phyloP scores from a whole-genome alignment of 2,797 vertebrate genomes.

The Capromys pilorides region DNA sequence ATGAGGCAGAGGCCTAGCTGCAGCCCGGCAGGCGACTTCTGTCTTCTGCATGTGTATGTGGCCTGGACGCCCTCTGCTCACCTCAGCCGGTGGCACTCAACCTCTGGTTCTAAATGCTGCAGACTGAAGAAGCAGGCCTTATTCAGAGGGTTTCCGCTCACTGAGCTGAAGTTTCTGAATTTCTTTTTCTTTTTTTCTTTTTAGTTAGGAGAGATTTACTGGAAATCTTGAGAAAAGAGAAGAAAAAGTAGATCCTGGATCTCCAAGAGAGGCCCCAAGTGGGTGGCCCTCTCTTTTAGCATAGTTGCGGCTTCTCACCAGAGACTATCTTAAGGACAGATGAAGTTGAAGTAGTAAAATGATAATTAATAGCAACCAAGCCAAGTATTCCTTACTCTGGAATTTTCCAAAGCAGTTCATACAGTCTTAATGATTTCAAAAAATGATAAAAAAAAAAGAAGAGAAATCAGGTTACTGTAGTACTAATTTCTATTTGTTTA shows the following conservation, averaged over 20 bases:
- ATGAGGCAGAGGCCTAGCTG: neutral
- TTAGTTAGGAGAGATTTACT: neutral
- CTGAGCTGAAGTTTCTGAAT: neutral
- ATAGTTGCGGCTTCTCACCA: neutral
- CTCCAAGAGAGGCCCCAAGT: neutral
- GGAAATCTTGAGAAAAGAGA: neutral
- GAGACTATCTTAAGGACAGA: neutral
- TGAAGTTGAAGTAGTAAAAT: neutral
- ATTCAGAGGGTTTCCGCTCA: neutral
- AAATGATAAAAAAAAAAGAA: neutral
- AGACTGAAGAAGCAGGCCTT: neutral
- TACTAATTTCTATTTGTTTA: too few relatives aligned
- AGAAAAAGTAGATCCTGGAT: neutral
- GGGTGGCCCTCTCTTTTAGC: neutral
- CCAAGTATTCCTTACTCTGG: neutral
- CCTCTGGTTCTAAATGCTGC: neutral
- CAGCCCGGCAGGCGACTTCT: neutral
- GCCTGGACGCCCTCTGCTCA: neutral
- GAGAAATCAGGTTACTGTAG: neutral
- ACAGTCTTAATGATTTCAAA: neutral
- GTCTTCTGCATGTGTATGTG: neutral
- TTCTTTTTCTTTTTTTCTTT: neutral
- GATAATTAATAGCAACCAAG: neutral
- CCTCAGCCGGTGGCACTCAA: neutral
- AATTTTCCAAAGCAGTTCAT: neutral